Evolutionary conservation across 2,113 vertebrate species (phyloP).

Genomic region (Xiphophorus couchianus): DNA sequence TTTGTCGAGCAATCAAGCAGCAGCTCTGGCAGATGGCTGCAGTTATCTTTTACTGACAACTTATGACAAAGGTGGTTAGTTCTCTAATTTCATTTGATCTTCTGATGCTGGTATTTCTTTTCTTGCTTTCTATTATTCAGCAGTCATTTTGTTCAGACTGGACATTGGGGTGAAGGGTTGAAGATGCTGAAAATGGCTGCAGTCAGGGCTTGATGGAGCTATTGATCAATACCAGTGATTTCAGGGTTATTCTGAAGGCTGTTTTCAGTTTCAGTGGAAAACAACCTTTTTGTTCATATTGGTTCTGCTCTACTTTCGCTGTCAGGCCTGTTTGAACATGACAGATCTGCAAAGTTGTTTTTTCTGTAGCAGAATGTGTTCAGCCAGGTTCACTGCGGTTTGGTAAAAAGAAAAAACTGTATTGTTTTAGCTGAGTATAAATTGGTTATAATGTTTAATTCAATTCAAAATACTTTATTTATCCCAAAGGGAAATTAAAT

Average conservation of each 20-base stretch:
- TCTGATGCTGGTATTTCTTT: background rate
- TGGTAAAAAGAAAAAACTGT: too few relatives aligned
- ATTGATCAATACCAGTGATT: constrained; percentile 27
- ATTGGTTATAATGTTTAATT: too few relatives aligned
- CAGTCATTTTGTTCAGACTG: background rate
- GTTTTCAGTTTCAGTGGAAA: background rate
- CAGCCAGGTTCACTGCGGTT: background rate
- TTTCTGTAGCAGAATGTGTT: background rate
- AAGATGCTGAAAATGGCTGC: constrained; percentile 3
- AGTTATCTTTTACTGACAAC: constrained; percentile 39
- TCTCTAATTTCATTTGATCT: constrained; percentile 19
- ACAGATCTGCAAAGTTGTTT: background rate
- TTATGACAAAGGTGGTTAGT: constrained; percentile 30
- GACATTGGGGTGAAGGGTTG: background rate
- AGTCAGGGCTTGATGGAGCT: background rate
- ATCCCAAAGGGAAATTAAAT: too few relatives aligned
- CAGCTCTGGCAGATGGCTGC: constrained; percentile 47
- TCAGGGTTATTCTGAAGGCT: background rate
- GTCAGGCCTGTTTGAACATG: background rate
- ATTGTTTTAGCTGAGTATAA: too few relatives aligned
- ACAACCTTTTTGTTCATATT: background rate
- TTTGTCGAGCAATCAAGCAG: constrained; percentile 56
- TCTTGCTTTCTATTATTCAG: constrained; percentile 13
- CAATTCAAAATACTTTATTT: too few relatives aligned
- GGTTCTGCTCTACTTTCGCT: background rate